These are phyloP conservation scores for Cecropterus lyciades DNA, from an alignment of 1,140 invertebrate species.

Conservation along the genomic window DNA sequence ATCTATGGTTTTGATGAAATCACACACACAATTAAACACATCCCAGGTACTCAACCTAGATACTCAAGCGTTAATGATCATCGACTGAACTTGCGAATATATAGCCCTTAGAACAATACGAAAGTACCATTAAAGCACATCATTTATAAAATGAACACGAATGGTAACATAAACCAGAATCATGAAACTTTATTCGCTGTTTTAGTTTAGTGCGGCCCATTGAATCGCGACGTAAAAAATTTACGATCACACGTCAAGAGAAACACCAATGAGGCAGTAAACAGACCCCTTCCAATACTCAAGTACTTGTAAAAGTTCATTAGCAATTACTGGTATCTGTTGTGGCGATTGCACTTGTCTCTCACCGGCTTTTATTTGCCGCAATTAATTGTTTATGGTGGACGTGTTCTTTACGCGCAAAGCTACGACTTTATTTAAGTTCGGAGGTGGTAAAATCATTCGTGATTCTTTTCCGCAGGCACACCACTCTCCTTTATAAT, in stretches of 20 bases:
- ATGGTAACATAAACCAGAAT: constrained; percentile 75
- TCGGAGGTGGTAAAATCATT: too few species aligned
- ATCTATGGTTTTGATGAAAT: too few species aligned
- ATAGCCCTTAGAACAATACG: constrained; percentile 25
- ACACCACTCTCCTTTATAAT: too few species aligned
- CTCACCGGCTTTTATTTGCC: constrained; percentile 21
- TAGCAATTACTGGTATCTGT: constrained; percentile 64
- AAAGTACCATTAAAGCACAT: constrained; percentile 53
- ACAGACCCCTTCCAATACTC: constrained; percentile 67
- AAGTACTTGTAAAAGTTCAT: constrained; percentile 75
- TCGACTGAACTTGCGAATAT: neutral
- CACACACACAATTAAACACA: too few species aligned
- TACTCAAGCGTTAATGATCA: neutral
- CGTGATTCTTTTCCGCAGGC: too few species aligned
- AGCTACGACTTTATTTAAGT: too few species aligned
- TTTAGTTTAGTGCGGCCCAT: constrained; percentile 79
- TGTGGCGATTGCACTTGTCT: constrained; percentile 40
- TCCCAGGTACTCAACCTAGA: too few species aligned
- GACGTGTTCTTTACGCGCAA: neutral
- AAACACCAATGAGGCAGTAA: constrained; percentile 80
- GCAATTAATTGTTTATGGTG: constrained; percentile 20
- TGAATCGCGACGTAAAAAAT: constrained; percentile 80
- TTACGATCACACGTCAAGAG: constrained; percentile 81
- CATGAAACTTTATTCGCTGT: constrained; percentile 79
- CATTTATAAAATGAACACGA: constrained; percentile 81